A percentile compares a stretch with the other conserved stretches of the same genome.
phyloP scores from a whole-genome alignment of 2,113 vertebrate genomes.

The Aegithalos caudatus region DNA sequence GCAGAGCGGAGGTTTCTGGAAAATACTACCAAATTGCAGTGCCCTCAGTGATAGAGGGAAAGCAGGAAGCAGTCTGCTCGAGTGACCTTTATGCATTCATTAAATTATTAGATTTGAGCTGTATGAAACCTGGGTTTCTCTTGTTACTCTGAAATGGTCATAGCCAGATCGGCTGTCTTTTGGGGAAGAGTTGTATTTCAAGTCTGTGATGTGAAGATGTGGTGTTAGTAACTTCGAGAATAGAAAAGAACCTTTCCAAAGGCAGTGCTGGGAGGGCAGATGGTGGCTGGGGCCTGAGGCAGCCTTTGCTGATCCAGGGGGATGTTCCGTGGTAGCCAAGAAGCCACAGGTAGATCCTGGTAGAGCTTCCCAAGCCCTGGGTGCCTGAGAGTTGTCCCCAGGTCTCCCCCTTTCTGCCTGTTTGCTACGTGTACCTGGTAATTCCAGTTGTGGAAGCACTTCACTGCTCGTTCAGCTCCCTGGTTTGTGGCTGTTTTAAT shows the following conservation, averaged over 20 bases:
- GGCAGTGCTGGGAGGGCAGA: not conserved
- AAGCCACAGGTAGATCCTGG: not conserved
- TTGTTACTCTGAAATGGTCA: not conserved
- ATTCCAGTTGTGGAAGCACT: not conserved
- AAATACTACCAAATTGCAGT: not conserved
- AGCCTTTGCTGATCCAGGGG: not conserved
- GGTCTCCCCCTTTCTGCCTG: not conserved
- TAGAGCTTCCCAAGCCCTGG: not conserved
- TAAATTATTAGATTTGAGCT: not conserved
- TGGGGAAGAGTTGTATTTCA: not conserved
- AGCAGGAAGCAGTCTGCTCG: not conserved
- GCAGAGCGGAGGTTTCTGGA: not conserved
- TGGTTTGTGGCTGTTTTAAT: not conserved
- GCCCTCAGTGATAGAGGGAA: not conserved
- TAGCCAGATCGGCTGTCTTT: not conserved
- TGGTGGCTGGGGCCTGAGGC: not conserved
- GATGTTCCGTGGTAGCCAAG: not conserved
- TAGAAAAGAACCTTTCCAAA: not conserved
- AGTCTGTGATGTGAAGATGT: not conserved
- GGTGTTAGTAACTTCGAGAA: not conserved
- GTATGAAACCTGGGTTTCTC: not conserved
- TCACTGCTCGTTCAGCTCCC: not conserved
- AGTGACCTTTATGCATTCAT: not conserved
- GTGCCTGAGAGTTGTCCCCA: not conserved
- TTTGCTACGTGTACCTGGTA: rapidly evolving